A percentile compares a stretch with the other conserved stretches of the same genome.
Evolutionary conservation across 1,140 invertebrate genomes (phyloP).

Genomic region (Uloborus diversus): DNA sequence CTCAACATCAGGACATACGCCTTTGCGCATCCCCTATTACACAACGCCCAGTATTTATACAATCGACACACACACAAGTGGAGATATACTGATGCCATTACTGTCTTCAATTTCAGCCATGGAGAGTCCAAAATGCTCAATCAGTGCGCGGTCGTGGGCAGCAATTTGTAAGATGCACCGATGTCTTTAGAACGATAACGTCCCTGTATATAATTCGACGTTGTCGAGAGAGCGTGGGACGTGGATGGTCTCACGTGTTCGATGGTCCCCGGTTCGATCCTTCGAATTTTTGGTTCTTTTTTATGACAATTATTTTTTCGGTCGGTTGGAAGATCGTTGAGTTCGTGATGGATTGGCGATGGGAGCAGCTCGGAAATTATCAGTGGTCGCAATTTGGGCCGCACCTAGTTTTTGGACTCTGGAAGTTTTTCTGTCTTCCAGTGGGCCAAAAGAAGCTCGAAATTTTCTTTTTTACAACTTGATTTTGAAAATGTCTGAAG

Average conservation of each 20-base stretch:
- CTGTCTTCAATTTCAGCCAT: background rate
- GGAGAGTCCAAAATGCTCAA: background rate
- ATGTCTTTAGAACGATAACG: too few relatives aligned
- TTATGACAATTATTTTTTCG: conserved; percentile 14
- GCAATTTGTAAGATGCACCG: conserved; percentile 35
- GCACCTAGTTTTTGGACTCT: background rate
- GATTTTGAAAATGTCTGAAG: too few relatives aligned
- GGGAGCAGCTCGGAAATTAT: conserved; percentile 8
- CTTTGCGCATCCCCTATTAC: background rate
- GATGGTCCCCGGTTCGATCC: too few relatives aligned
- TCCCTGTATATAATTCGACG: too few relatives aligned
- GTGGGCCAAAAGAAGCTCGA: too few relatives aligned
- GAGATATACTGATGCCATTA: conserved; percentile 15
- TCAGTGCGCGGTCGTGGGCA: conserved; percentile 24
- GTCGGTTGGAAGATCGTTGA: background rate
- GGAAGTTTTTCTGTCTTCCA: too few relatives aligned
- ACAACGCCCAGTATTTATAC: conserved; percentile 1
- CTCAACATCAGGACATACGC: conserved; percentile 13
- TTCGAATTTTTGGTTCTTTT: too few relatives aligned
- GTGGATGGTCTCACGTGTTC: too few relatives aligned
- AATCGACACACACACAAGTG: background rate
- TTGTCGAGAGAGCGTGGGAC: too few relatives aligned
- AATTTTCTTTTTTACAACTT: too few relatives aligned
- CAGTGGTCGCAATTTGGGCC: too few relatives aligned
- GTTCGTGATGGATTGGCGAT: conserved; percentile 10